Evolutionary conservation across 2,888 invertebrate species (phyloP).

Genomic region (Aspidapion aeneum): DNA sequence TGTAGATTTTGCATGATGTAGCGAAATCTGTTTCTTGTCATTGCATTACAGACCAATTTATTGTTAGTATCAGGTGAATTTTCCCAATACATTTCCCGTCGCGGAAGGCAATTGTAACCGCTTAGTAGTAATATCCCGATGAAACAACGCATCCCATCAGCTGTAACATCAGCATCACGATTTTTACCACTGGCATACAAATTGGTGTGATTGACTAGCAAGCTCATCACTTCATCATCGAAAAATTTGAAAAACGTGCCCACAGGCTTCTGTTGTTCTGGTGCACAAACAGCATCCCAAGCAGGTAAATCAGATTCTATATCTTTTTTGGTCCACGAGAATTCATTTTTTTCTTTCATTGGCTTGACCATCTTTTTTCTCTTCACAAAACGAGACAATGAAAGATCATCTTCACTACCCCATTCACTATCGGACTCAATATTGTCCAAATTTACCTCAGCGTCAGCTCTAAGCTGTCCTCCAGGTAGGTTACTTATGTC

Average conservation of each 20-base stretch:
- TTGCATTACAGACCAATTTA: conserved; percentile 1
- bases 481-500: conserved; percentile 2
- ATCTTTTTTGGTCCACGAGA: neutral
- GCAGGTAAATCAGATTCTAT: neutral
- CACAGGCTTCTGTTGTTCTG: neutral
- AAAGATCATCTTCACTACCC: neutral
- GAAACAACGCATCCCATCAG: conserved; percentile 1
- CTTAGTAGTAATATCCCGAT: conserved; percentile 1
- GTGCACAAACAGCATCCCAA: neutral
- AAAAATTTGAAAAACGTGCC: neutral
- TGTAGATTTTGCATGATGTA: conserved; percentile 23
- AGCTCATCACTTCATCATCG: neutral
- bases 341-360: neutral
- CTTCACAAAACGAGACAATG: conserved; percentile 1
- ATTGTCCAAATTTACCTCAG: neutral
- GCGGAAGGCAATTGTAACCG: neutral
- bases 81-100: conserved; percentile 8
- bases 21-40: conserved; percentile 9
- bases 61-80: conserved; percentile 7
- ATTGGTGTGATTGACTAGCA: neutral
- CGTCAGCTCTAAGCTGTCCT: conserved; percentile 2
- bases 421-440: neutral
- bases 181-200: neutral
- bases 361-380: neutral
- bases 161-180: neutral